Base-by-base conservation (phyloP, 2,113 vertebrate genomes). In the Aptenodytes forsteri region DNA sequence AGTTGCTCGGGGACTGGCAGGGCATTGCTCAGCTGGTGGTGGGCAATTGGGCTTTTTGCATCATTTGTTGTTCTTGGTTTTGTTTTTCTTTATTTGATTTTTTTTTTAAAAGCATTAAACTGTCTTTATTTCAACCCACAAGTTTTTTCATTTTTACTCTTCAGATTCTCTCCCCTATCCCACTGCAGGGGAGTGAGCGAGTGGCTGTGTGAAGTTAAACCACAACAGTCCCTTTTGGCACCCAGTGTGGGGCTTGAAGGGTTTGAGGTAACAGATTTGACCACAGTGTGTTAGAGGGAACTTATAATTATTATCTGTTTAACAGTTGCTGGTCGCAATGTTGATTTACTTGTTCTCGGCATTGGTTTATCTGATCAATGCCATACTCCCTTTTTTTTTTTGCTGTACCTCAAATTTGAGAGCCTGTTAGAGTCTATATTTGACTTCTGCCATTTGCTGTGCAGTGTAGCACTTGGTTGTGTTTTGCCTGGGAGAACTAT, bases 91-190 rank as follows among this genome's bases (percentile, higher is more conserved):
- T 23, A 16, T 26, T 27, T 40, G 36, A 12, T 13, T 73, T 83
- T 10, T 17, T 1, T 30, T 65, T 76, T 40, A 55, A 12, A 50
- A 0, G 0, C 58, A 14, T 30, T 40, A 34, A 80, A 49, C 21
- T 56, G 21, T n/a, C 14, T 50, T 54, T 62, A n/a, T 66, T 36
- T 76, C n/a, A 62, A 61, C 14, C 27, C 16, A 46, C 15, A n/a
- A 30, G 36, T 69, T 78, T 52, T 49, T 5, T 61, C 13, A 26
- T 26, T 78, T 61, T 5, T 67, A 11, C 34, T 55, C 12, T 40
- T 58, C n/a, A n/a, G 61, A 29, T n/a, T 66, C n/a, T 49, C 18
- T 49, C n/a, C 27, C 12, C 17, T 65, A 0, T 40, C 30, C 16
- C 4, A 2, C 30, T 83, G 72, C 26, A 8, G 29, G 42, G 34